Evolutionary conservation across 2,888 invertebrate genomes (phyloP), one percentile per base, ranked within the genome.

Genomic region (Augiades crinisus): DNA sequence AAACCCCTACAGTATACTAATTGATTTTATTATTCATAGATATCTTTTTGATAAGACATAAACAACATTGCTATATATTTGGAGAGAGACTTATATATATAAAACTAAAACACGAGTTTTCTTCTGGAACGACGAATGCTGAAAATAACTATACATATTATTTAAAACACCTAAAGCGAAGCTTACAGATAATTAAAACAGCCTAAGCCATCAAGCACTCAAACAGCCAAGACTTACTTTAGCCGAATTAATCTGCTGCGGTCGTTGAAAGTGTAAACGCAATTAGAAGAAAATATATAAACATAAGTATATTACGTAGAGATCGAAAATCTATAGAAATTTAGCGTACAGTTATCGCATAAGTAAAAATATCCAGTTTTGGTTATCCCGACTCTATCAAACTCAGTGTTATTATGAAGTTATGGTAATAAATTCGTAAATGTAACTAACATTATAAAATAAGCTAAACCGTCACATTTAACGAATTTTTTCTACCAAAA

Each of bases 401-500:
- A 50, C 47, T 6, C 21, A 24, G 40, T 34, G 45, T 41, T 43
- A 50, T 6, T 13, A 3, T n/a, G 40, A 41, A 19, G n/a, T 13
- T 5, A 49, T 10, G 31, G 33, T 22, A 24, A 7, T 17, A 33
- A 49, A 50, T 43, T 36, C 19, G 19, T 33, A 47, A 27, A 19
- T 19, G 19, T 19, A 19, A 4, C 19, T 5, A 5, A 19, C 19
- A 19, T 4, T n/a, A n/a, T n/a, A n/a, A n/a, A n/a, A n/a, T n/a
- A n/a, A n/a, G n/a, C n/a, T n/a, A n/a, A n/a, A n/a, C n/a, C n/a
- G 27, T 27, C 27, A 21, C 10, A 21, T 21, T 19, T 37, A 22
- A 37, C 30, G 30, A 51, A 16, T 22, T 51, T 44, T 17, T 30
- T 37, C 13, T 8, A 24, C 38, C 24, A 12, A 67, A 55, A 8